Conservation (phyloP, 2,797 vertebrate genomes). For the Chiroxiphia lanceolata region DNA sequence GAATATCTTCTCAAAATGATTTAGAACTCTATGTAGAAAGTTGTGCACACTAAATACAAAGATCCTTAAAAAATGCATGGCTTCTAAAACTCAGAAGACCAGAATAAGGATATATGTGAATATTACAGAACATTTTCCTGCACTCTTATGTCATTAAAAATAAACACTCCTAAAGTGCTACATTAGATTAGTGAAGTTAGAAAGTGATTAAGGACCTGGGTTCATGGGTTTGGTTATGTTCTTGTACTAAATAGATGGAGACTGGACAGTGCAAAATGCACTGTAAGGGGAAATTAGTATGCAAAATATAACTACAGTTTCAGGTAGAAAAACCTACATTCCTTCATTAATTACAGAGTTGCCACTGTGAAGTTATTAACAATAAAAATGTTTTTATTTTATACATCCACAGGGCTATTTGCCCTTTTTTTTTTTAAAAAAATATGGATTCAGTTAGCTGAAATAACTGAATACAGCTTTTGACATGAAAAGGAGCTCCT, state of each 20-base stretch:
- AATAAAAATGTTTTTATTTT: slow-evolving; percentile 19
- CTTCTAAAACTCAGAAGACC: not conserved
- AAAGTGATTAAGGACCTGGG: not conserved
- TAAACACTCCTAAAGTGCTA: not conserved
- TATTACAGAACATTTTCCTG: not conserved
- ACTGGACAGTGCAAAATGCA: not conserved
- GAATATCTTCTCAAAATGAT: not conserved
- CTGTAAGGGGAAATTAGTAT: not conserved
- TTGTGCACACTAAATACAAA: not conserved
- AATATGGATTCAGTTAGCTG: not conserved
- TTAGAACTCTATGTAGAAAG: not conserved
- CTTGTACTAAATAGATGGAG: not conserved
- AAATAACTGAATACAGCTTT: not conserved
- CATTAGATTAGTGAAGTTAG: not conserved
- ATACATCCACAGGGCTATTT: not conserved
- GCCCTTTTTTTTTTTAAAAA: not conserved
- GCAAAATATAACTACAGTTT: slow-evolving; percentile 13
- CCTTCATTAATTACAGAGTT: slow-evolving; percentile 19
- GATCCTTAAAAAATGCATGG: not conserved
- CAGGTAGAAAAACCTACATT: not conserved
- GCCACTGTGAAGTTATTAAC: not conserved
- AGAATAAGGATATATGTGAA: not conserved
- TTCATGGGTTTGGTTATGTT: not conserved
- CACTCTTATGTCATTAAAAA: not conserved
- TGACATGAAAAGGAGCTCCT: not conserved